Evolutionary conservation across 2,888 invertebrate species (phyloP).

Genomic region (Athalia cordata): DNA sequence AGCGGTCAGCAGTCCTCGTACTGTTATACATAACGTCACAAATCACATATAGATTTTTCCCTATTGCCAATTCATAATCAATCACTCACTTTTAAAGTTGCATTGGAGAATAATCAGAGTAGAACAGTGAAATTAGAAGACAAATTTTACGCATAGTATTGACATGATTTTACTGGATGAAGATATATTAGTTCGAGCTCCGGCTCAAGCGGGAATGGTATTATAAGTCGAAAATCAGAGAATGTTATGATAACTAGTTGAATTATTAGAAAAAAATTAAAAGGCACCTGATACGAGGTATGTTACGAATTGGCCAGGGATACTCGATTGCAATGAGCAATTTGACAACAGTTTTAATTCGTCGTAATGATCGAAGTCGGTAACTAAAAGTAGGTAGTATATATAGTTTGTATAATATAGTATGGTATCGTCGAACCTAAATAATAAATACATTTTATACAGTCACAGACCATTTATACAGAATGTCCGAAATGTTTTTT

Average conservation of each 20-base stretch:
- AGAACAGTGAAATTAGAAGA: neutral
- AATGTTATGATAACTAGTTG: neutral
- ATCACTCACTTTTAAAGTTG: neutral
- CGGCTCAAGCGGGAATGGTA: too few species aligned
- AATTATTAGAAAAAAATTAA: neutral
- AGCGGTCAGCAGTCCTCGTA: conserved; percentile 66
- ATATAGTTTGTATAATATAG: conserved; percentile 68
- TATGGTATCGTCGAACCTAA: conserved; percentile 71
- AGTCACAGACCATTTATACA: conserved; percentile 70
- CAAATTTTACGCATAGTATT: too few species aligned
- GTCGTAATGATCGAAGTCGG: conserved; percentile 65
- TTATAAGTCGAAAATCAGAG: too few species aligned
- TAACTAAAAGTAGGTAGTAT: conserved; percentile 69
- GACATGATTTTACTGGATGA: neutral
- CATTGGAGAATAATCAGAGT: neutral
- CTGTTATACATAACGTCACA: conserved; percentile 57
- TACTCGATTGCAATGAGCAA: conserved; percentile 40
- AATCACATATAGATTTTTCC: conserved; percentile 49
- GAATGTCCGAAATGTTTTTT: conserved; percentile 64
- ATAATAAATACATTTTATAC: conserved; percentile 74
- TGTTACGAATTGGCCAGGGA: conserved; percentile 31
- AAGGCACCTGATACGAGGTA: neutral
- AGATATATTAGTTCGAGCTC: neutral
- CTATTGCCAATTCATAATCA: conserved; percentile 59
- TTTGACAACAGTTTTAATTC: conserved; percentile 62